These are phyloP conservation scores for Ahaetulla prasina DNA, from an alignment of 2,113 vertebrate genomes.

Conservation along the genomic window DNA sequence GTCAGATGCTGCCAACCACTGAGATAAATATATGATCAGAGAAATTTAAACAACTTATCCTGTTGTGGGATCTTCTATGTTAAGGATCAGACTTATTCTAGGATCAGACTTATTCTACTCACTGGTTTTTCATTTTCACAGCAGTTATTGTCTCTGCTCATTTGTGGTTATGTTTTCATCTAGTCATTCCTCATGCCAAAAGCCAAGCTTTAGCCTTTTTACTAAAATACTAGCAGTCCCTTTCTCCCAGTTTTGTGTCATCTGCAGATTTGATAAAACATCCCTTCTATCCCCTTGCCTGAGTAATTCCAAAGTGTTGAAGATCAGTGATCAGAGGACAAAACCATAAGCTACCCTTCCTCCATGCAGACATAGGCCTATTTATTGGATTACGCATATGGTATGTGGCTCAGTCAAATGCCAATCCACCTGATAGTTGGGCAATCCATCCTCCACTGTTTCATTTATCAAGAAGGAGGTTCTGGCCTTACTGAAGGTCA, in stretches of 20 bases:
- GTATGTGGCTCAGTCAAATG: neutral
- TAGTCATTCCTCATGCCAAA: neutral
- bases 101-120: neutral
- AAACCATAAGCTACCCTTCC: neutral
- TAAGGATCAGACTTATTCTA: neutral
- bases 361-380: neutral
- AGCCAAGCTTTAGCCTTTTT: neutral
- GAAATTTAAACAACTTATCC: too few relatives aligned
- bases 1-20: too few relatives aligned
- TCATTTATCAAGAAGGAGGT: neutral
- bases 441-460: neutral
- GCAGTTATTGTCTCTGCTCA: neutral
- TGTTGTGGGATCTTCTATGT: too few relatives aligned
- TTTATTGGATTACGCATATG: neutral
- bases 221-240: neutral
- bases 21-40: too few relatives aligned
- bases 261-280: neutral
- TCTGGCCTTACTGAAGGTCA: neutral
- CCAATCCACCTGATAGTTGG: neutral
- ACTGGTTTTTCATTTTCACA: neutral
- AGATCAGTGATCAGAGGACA: neutral
- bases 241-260: neutral
- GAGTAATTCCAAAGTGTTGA: neutral
- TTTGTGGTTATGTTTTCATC: neutral
- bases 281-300: neutral